phyloP scores from a whole-genome alignment of 2,797 vertebrate species.

The Chelon auratus region DNA sequence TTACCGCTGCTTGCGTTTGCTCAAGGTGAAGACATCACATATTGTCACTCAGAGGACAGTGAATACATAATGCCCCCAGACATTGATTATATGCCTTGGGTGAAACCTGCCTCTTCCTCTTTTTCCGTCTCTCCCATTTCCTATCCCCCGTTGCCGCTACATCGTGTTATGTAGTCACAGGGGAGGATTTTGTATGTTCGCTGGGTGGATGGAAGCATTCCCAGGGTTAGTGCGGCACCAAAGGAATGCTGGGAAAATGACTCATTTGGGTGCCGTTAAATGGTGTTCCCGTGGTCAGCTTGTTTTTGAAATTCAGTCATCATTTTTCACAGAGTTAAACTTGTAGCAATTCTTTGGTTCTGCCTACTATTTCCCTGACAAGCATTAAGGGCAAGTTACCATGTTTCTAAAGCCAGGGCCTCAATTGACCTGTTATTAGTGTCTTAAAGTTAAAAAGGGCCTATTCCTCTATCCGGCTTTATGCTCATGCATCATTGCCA shows the following conservation, averaged over 20 bases:
- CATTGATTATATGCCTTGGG: slow-evolving; percentile 55
- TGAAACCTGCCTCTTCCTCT: slow-evolving; percentile 23
- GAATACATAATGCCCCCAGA: slow-evolving; percentile 48
- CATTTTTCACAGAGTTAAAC: slow-evolving; percentile 8
- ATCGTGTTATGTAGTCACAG: slow-evolving; percentile 24
- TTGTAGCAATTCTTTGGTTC: slow-evolving; percentile 1
- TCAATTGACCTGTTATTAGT: slow-evolving; percentile 27
- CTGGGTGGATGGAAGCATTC: slow-evolving; percentile 29
- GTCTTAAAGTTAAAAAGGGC: slow-evolving; percentile 11
- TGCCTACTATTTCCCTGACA: slow-evolving; percentile 11
- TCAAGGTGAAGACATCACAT: slow-evolving; percentile 62
- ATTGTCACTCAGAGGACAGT: slow-evolving; percentile 23
- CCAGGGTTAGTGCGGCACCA: slow-evolving; percentile 23
- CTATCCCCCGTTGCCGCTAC: not conserved
- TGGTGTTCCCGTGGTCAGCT: slow-evolving; percentile 12
- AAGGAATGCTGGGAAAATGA: slow-evolving; percentile 50
- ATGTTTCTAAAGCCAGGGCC: slow-evolving; percentile 9
- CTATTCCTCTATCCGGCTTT: slow-evolving; percentile 16
- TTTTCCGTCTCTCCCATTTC: not conserved
- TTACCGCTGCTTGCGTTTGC: slow-evolving; percentile 34
- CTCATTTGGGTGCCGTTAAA: slow-evolving; percentile 32
- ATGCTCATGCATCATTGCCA: slow-evolving; percentile 4
- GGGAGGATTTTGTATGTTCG: slow-evolving; percentile 26
- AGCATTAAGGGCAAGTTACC: slow-evolving; percentile 19
- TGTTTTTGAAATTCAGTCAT: slow-evolving; percentile 19